phyloP scores from a whole-genome alignment of 2,113 vertebrate species.

The Sakesphorus luctuosus region DNA sequence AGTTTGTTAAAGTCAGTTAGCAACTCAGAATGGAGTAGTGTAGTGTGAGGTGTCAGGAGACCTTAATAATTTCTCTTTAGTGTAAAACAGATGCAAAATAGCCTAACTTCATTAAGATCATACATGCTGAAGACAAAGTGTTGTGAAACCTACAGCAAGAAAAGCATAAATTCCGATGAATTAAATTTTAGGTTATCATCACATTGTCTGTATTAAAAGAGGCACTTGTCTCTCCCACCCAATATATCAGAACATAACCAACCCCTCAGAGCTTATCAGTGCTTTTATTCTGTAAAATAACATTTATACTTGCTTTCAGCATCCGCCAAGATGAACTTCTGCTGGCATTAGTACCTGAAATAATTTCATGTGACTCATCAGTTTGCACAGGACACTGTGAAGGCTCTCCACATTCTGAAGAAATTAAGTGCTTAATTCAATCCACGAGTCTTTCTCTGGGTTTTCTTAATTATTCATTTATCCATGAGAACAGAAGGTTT shows the following conservation, averaged over 20 bases:
- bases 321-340: constrained; percentile 6
- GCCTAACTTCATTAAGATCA: background rate
- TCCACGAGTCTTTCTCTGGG: background rate
- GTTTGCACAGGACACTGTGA: constrained; percentile 41
- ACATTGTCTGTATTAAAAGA: background rate
- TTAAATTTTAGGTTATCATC: background rate
- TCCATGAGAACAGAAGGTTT: constrained; percentile 46
- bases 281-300: background rate
- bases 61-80: background rate
- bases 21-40: background rate
- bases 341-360: constrained; percentile 23
- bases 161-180: background rate
- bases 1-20: background rate
- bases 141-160: background rate
- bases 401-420: constrained; percentile 44
- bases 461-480: constrained; percentile 72
- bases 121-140: background rate
- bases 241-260: background rate
- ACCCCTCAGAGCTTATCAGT: background rate
- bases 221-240: background rate
- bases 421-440: constrained; percentile 70
- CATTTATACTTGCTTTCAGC: background rate
- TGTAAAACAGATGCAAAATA: background rate
- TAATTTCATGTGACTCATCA: constrained; percentile 57
- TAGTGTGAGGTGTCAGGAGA: background rate